These are phyloP conservation scores for Eriosoma lanigerum DNA, from an alignment of 1,140 invertebrate genomes.

Conservation along the genomic window DNA sequence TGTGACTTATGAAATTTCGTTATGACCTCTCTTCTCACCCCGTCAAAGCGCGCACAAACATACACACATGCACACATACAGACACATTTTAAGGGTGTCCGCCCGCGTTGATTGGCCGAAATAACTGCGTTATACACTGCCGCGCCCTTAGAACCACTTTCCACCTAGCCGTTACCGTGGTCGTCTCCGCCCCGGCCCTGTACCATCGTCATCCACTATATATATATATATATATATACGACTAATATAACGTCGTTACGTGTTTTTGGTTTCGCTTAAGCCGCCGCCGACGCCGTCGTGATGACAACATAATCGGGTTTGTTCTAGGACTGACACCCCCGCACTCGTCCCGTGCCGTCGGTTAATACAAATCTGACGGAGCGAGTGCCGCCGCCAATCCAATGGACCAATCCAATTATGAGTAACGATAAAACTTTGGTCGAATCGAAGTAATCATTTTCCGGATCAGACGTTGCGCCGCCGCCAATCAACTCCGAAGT, in stretches of 20 bases:
- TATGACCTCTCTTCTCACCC: slow-evolving; percentile 25
- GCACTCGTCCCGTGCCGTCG: neutral
- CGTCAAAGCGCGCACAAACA: neutral
- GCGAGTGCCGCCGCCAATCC: neutral
- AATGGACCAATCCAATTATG: slow-evolving; percentile 24
- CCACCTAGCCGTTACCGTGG: neutral
- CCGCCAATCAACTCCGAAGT: neutral
- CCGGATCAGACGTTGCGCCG: slow-evolving; percentile 24
- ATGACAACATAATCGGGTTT: slow-evolving; percentile 51
- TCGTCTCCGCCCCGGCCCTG: neutral
- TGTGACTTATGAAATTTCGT: slow-evolving; percentile 29
- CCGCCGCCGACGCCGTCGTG: slow-evolving; percentile 17
- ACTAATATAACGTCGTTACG: slow-evolving; percentile 38
- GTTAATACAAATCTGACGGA: slow-evolving; percentile 46
- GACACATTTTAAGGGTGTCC: slow-evolving; percentile 24
- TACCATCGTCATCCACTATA: neutral
- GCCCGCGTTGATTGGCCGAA: slow-evolving; percentile 32
- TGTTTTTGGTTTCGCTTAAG: slow-evolving; percentile 38
- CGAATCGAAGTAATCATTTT: slow-evolving; percentile 43
- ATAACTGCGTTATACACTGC: slow-evolving; percentile 31
- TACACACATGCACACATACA: neutral
- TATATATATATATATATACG: neutral
- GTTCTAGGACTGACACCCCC: neutral
- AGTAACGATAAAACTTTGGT: slow-evolving; percentile 1
- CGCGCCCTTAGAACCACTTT: neutral